These are phyloP conservation scores for Alauda arvensis DNA, from an alignment of 2,797 vertebrate genomes.

Conservation along the genomic window DNA sequence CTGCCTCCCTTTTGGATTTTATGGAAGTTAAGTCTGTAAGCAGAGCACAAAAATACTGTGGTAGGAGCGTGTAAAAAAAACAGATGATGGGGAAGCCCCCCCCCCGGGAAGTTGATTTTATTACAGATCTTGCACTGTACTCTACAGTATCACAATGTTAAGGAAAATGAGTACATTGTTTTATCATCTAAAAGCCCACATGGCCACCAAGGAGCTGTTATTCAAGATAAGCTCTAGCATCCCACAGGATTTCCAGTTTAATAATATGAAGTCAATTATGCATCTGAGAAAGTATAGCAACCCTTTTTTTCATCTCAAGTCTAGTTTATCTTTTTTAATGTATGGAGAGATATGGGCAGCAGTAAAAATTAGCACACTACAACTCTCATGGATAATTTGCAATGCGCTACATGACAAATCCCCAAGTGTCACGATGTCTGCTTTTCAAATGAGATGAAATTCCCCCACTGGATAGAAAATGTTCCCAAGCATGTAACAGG, in stretches of 20 bases:
- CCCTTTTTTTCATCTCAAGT: not conserved
- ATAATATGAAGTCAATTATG: not conserved
- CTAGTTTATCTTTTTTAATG: not conserved
- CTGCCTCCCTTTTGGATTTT: not conserved
- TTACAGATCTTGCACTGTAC: not conserved
- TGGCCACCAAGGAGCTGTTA: not conserved
- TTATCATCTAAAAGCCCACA: not conserved
- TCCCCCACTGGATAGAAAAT: not conserved
- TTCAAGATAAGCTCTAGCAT: not conserved
- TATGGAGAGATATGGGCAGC: not conserved
- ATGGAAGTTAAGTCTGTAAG: not conserved
- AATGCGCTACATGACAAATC: not conserved
- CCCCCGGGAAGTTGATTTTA: not conserved
- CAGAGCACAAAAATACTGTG: not conserved
- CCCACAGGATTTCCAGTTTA: not conserved
- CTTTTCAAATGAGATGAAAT: not conserved
- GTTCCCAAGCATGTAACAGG: not conserved
- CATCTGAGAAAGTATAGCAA: not conserved
- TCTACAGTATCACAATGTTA: not conserved
- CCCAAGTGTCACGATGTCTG: fast-evolving
- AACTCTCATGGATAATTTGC: not conserved
- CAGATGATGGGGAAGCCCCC: not conserved
- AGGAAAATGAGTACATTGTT: not conserved
- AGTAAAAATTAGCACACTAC: not conserved
- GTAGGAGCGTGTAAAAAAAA: not conserved